Evolutionary conservation across 1,140 invertebrate species (phyloP).

Genomic region (Papilio machaon): DNA sequence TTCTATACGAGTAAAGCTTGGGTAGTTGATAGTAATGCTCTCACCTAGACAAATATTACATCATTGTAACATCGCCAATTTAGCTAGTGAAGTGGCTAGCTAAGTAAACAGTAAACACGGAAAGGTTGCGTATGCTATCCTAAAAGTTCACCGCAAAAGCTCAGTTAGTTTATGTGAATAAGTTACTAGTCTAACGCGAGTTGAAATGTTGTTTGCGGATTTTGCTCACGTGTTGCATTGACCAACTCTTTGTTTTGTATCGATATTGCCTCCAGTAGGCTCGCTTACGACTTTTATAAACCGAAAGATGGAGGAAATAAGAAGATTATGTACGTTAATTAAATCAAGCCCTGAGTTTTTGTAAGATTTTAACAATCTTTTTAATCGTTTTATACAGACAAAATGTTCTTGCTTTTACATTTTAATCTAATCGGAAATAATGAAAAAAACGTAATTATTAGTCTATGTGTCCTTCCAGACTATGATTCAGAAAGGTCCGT

Average conservation of each 20-base stretch:
- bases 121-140: not conserved
- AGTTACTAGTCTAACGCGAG: conserved; percentile 17
- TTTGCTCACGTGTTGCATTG: conserved; percentile 12
- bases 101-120: conserved; percentile 9
- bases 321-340: not conserved
- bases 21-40: not conserved
- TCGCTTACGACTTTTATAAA: not conserved
- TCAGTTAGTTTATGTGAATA: conserved; percentile 8
- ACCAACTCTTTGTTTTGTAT: conserved; percentile 26
- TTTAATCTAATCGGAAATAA: too few relatives aligned
- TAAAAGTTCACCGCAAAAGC: conserved; percentile 1
- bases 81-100: not conserved
- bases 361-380: too few relatives aligned
- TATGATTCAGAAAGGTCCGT: too few relatives aligned
- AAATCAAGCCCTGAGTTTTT: not conserved
- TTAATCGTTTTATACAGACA: too few relatives aligned
- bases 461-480: too few relatives aligned
- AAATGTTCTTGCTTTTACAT: too few relatives aligned
- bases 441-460: too few relatives aligned
- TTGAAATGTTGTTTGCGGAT: conserved; percentile 29
- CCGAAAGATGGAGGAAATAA: not conserved
- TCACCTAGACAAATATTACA: not conserved
- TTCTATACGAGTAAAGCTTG: not conserved
- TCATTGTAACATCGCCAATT: not conserved
- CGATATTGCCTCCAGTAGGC: conserved; percentile 13